These are phyloP conservation scores for Amaurobius ferox DNA, from an alignment of 2,888 invertebrate species.

Conservation along the genomic window DNA sequence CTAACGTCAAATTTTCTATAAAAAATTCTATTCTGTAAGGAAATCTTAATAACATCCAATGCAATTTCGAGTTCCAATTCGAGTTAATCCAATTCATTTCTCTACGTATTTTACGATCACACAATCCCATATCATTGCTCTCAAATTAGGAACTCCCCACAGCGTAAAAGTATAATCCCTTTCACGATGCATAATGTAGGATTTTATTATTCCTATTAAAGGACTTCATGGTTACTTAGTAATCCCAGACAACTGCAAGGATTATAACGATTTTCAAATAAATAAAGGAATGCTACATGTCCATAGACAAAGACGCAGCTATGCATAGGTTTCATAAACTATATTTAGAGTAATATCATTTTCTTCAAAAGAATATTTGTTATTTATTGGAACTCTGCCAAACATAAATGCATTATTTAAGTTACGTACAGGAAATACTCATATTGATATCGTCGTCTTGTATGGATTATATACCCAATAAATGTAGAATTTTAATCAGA, in stretches of 20 bases:
- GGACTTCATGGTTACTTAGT: not conserved
- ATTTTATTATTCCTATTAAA: not conserved
- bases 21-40: no score
- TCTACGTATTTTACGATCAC: no score
- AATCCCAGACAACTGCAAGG: not conserved
- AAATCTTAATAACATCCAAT: no score
- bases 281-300: not conserved
- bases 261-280: not conserved
- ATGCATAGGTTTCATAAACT: conserved; percentile 14
- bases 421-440: not conserved
- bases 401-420: not conserved
- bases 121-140: not conserved
- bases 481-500: conserved; percentile 45
- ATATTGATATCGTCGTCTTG: not conserved
- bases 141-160: conserved; percentile 42
- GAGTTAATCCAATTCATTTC: no score
- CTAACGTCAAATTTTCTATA: no score
- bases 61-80: no score
- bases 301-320: not conserved
- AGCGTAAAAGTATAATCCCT: conserved; percentile 36
- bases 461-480: conserved; percentile 23
- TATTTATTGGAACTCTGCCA: conserved; percentile 25
- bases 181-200: not conserved
- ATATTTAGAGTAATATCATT: conserved; percentile 25
- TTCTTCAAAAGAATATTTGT: conserved; percentile 31